Evolutionary conservation across 2,113 vertebrate genomes (phyloP).

Genomic region (Rhabdornis inornatus): DNA sequence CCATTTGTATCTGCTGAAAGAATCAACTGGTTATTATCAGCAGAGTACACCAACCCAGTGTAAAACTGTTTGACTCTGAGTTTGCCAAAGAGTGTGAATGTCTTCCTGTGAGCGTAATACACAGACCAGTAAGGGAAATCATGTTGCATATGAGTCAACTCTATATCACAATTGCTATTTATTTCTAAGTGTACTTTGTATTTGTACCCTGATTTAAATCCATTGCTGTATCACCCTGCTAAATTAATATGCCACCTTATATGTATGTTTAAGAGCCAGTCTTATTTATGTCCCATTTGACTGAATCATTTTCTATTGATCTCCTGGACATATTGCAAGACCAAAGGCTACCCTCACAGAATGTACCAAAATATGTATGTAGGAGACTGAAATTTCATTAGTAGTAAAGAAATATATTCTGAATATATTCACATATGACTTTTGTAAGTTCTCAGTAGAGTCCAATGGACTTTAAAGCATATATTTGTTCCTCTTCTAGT

Average conservation of each 20-base stretch:
- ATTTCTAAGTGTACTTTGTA: background rate
- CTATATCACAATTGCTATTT: background rate
- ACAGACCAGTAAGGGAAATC: background rate
- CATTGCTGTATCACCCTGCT: background rate
- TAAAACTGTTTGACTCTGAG: background rate
- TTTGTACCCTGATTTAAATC: background rate
- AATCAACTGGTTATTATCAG: background rate
- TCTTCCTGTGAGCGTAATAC: background rate
- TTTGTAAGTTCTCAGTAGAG: background rate
- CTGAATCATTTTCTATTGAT: background rate
- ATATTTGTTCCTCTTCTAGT: background rate
- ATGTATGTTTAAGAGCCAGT: background rate
- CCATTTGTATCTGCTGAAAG: background rate
- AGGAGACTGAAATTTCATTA: background rate
- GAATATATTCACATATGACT: background rate
- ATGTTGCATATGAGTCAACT: background rate
- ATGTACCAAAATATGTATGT: background rate
- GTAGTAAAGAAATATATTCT: background rate
- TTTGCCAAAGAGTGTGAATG: background rate
- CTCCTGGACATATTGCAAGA: background rate
- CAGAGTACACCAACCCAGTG: background rate
- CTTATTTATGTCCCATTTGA: background rate
- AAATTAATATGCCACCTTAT: background rate
- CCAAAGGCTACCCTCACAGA: background rate
- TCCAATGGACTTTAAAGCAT: background rate